These are phyloP conservation scores for Eulacestoma nigropectus DNA, from an alignment of 2,113 vertebrate genomes.

Conservation along the genomic window DNA sequence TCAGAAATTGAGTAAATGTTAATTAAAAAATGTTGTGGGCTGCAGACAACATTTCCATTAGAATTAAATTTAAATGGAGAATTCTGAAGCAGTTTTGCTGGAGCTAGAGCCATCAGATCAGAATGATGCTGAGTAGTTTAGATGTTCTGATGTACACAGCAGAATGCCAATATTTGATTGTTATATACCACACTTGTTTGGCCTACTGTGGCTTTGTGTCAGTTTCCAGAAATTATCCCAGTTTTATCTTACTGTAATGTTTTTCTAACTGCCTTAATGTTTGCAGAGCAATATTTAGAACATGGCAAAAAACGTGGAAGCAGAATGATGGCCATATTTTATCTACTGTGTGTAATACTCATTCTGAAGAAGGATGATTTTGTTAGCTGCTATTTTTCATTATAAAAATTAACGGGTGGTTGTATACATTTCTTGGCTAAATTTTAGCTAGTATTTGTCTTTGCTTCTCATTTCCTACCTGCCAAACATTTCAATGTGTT, in stretches of 20 bases:
- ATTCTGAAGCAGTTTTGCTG: background rate
- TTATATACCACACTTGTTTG: background rate
- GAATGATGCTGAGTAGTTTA: background rate
- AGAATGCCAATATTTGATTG: background rate
- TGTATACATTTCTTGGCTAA: background rate
- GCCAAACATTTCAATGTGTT: background rate
- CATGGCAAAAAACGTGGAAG: background rate
- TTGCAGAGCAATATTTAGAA: background rate
- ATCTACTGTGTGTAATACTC: background rate
- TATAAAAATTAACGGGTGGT: background rate
- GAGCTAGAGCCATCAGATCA: background rate
- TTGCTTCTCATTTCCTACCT: background rate
- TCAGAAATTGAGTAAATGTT: slow-evolving; percentile 6
- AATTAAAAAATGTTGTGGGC: background rate
- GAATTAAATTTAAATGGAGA: background rate
- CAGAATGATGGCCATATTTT: background rate
- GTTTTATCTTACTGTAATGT: background rate
- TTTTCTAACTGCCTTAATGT: background rate
- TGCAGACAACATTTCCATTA: background rate
- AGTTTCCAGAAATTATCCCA: background rate
- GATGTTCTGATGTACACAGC: background rate
- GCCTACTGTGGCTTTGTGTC: background rate
- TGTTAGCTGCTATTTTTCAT: background rate
- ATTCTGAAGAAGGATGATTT: background rate
- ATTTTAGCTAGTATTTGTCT: background rate